A percentile compares a stretch with the other conserved stretches of the same genome.
Evolutionary conservation across 2,797 vertebrate genomes (phyloP).

Genomic region (Acanthornis magna): DNA sequence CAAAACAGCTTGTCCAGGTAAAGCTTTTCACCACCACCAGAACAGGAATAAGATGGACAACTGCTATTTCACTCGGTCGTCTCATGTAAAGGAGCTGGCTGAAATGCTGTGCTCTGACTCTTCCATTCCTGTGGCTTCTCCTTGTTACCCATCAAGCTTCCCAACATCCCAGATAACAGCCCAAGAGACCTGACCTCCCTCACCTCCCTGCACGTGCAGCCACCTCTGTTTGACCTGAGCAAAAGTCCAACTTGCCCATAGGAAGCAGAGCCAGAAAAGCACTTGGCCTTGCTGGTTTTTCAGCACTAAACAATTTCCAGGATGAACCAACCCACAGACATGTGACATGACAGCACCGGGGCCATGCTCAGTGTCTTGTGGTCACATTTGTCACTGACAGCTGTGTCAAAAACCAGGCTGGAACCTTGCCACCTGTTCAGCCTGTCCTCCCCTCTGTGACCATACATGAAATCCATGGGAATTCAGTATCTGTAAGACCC

Average conservation of each 20-base stretch:
- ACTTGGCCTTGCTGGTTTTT: background rate
- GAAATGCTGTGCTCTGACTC: background rate
- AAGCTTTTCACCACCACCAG: background rate
- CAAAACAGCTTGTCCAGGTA: background rate
- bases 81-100: background rate
- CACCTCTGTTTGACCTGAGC: background rate
- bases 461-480: background rate
- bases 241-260: background rate
- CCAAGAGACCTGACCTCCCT: background rate
- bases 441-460: background rate
- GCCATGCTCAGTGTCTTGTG: background rate
- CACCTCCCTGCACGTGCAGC: background rate
- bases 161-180: background rate
- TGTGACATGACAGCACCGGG: fast-evolving
- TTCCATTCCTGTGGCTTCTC: background rate
- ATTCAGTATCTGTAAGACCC: background rate
- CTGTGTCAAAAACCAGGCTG: background rate
- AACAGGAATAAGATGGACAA: background rate
- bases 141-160: background rate
- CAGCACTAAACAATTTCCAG: background rate
- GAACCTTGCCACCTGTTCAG: background rate
- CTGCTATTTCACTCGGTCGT: background rate
- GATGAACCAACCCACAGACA: background rate
- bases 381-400: background rate
- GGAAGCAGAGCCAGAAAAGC: background rate